A percentile compares a stretch with the other conserved stretches of the same genome.
These are phyloP conservation scores for Lampropteryx suffumata DNA, from an alignment of 2,888 invertebrate species.

Conservation along the genomic window DNA sequence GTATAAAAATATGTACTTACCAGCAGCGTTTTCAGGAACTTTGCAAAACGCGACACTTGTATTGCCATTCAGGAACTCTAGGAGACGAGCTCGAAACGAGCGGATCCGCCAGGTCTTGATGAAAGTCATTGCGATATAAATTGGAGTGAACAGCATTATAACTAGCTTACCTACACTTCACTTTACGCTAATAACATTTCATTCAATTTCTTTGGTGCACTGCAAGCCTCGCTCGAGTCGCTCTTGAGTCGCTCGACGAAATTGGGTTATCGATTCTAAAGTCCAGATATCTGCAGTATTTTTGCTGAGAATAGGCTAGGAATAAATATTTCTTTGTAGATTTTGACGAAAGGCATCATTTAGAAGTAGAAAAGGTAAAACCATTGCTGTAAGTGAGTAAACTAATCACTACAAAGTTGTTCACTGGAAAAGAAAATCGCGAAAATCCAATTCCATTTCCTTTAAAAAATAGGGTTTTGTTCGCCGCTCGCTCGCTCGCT, in stretches of 20 bases:
- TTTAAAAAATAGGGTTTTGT: no score
- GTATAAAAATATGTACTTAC: slow-evolving; percentile 40
- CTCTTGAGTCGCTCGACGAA: slow-evolving; percentile 26
- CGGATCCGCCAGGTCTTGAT: slow-evolving; percentile 91
- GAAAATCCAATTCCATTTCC: no score
- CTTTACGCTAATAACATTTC: slow-evolving; percentile 10
- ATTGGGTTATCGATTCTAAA: slow-evolving; percentile 76
- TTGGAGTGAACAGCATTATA: slow-evolving; percentile 89
- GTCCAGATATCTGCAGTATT: slow-evolving; percentile 56
- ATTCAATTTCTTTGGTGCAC: not conserved
- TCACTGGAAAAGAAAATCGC: no score
- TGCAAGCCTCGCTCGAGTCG: slow-evolving; percentile 8
- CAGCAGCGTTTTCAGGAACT: slow-evolving; percentile 79
- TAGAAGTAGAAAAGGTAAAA: not conserved
- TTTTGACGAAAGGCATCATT: not conserved
- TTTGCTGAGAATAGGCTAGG: not conserved
- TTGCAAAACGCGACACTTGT: slow-evolving; percentile 84
- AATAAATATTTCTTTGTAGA: not conserved
- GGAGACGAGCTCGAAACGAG: slow-evolving; percentile 86
- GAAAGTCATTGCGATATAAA: slow-evolving; percentile 92
- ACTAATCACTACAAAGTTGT: no score
- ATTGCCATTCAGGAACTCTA: slow-evolving; percentile 82
- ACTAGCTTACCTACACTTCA: slow-evolving; percentile 15
- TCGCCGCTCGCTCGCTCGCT: no score
- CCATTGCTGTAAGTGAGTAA: no score